These are phyloP conservation scores for Ctenopoma kingsleyae DNA, from an alignment of 2,797 vertebrate species.

Conservation along the genomic window DNA sequence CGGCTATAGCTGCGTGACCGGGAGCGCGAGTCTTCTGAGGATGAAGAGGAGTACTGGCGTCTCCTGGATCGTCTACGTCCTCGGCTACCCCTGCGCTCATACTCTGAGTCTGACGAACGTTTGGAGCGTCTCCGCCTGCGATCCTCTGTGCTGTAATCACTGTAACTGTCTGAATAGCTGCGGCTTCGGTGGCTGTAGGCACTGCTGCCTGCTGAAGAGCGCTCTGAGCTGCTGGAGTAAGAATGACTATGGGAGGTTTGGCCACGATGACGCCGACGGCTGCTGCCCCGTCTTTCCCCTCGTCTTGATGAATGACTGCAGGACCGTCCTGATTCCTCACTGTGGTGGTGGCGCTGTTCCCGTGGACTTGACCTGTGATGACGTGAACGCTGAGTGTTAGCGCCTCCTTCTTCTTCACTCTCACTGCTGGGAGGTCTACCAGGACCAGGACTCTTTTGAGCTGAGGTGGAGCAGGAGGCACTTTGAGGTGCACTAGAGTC, in stretches of 20 bases:
- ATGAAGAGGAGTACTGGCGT: slow-evolving; percentile 90
- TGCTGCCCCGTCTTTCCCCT: slow-evolving; percentile 85
- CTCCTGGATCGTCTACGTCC: slow-evolving; percentile 89
- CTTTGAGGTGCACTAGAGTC: slow-evolving; percentile 78
- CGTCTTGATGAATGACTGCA: slow-evolving; percentile 88
- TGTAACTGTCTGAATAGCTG: slow-evolving; percentile 94
- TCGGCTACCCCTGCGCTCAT: slow-evolving; percentile 86
- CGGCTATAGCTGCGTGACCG: slow-evolving; percentile 90
- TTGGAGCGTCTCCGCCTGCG: slow-evolving; percentile 88
- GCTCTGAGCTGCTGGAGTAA: slow-evolving; percentile 93
- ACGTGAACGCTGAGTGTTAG: slow-evolving; percentile 82
- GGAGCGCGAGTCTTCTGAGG: slow-evolving; percentile 91
- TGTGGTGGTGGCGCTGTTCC: slow-evolving; percentile 88
- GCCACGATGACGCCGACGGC: slow-evolving; percentile 84
- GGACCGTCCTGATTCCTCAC: slow-evolving; percentile 92
- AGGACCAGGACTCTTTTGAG: slow-evolving; percentile 79
- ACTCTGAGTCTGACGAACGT: slow-evolving; percentile 91
- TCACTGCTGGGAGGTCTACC: slow-evolving; percentile 90
- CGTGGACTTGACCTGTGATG: slow-evolving; percentile 86
- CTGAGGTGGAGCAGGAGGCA: slow-evolving; percentile 84
- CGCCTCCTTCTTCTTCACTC: slow-evolving; percentile 90
- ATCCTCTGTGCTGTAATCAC: slow-evolving; percentile 91
- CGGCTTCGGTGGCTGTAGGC: slow-evolving; percentile 91
- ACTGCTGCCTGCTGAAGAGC: slow-evolving; percentile 91
- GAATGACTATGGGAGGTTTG: slow-evolving; percentile 88